Evolutionary conservation across 2,888 invertebrate species (phyloP), one percentile per base, ranked within the genome.

Genomic region (Heterodera filipjevi): DNA sequence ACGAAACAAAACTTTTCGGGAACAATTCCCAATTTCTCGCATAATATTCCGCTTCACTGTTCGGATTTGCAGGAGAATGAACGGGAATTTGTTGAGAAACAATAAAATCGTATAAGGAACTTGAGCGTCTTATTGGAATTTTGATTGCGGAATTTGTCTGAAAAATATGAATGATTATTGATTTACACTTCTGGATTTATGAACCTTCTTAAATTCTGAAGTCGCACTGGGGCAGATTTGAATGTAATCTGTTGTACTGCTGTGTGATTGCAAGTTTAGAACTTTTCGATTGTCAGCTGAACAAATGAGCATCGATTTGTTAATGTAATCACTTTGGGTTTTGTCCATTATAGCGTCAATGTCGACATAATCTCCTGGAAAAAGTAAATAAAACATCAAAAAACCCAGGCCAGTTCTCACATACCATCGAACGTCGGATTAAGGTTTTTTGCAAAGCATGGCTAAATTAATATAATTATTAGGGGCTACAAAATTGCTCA

Each of bases 301-400:
- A 39, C 39, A 22, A 12, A 73, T 27, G 30, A 59, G 66, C 44
- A 66, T 64, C 12, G 68, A 64, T 39, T 66, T 32, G 66, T 75
- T 66, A 6, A 75, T 10, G 30, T 66, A 75, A 2, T 39, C 64
- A 5, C 14, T 49, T 49, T 49, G 22, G 12, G n/a, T 59, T 27
- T 49, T 49, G n/a, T 44, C 68, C 66, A 75, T 75, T n/a, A 75
- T 32, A 3, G 46, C 64, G 19, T 75, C 75, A 75, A 75, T 75
- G 19, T 75, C 75, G 30, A 59, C 75, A 19, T 75, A 75, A 32
- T 75, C 75, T 19, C 64, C 75, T 75, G 19, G 10, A 72, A 72
- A 44, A n/a, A 3, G 33, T 8, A 22, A 33, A 35, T 32, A 3
- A 8, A 3, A 5, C 30, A 72, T n/a, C n/a, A 19, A 22, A 22